Evolutionary conservation across 2,888 invertebrate genomes (phyloP).

Genomic region (Camponotus fellah): DNA sequence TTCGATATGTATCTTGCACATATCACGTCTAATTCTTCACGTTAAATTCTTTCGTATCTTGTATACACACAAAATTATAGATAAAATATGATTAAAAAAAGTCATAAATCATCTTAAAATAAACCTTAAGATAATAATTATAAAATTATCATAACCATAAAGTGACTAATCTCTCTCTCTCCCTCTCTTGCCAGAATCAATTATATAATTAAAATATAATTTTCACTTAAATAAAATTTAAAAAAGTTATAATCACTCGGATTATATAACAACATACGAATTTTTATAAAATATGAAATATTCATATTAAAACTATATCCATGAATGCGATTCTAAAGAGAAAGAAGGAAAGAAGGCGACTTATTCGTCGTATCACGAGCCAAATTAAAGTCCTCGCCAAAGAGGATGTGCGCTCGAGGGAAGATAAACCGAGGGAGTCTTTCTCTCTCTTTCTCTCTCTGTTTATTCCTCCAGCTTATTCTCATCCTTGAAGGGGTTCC

Average conservation of each 20-base stretch:
- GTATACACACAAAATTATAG: not conserved
- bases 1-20: slow-evolving; percentile 30
- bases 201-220: not conserved
- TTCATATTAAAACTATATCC: not conserved
- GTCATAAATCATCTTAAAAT: not conserved
- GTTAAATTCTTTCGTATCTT: not conserved
- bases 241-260: not conserved
- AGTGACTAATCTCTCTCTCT: not conserved
- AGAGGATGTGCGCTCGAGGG: slow-evolving; percentile 46
- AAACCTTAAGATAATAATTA: not conserved
- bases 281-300: not conserved
- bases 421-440: slow-evolving; percentile 39
- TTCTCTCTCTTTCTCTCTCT: slow-evolving; percentile 39
- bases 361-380: slow-evolving; percentile 2
- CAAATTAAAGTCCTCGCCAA: slow-evolving; percentile 48
- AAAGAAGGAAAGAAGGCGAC: not conserved
- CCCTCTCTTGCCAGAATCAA: not conserved
- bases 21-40: not conserved
- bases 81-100: not conserved
- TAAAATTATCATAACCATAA: not conserved
- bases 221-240: not conserved
- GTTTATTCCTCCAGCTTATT: slow-evolving; percentile 31
- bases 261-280: not conserved
- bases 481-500: slow-evolving; percentile 71
- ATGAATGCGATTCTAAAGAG: not conserved